Evolutionary conservation across 2,888 invertebrate genomes (phyloP).

Genomic region (Philopedon plagiatum): DNA sequence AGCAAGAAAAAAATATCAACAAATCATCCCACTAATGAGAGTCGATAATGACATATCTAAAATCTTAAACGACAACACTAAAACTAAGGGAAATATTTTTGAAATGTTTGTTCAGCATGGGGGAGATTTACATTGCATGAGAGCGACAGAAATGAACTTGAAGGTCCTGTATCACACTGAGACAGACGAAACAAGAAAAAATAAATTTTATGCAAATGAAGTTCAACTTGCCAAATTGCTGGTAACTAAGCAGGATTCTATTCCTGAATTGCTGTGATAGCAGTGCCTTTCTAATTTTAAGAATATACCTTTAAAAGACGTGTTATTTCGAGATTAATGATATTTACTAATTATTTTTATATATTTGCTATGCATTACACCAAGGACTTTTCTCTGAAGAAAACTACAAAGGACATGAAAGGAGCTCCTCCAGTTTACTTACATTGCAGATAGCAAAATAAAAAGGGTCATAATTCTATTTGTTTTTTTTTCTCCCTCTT

Average conservation of each 20-base stretch:
- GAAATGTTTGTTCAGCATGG: slow-evolving; percentile 80
- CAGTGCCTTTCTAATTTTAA: background rate
- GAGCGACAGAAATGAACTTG: slow-evolving; percentile 86
- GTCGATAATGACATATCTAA: slow-evolving; percentile 76
- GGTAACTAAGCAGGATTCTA: slow-evolving; percentile 62
- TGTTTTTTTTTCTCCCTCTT: too few relatives aligned
- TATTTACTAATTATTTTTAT: too few relatives aligned
- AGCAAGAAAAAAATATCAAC: slow-evolving; percentile 76
- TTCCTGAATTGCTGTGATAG: slow-evolving; percentile 52
- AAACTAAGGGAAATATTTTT: slow-evolving; percentile 72
- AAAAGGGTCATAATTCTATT: too few relatives aligned
- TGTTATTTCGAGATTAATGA: too few relatives aligned
- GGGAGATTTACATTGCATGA: slow-evolving; percentile 77
- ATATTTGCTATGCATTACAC: too few relatives aligned
- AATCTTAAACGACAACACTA: slow-evolving; percentile 68
- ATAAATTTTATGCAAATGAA: slow-evolving; percentile 71
- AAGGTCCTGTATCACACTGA: slow-evolving; percentile 70
- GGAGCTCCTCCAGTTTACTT: too few relatives aligned
- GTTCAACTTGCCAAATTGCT: slow-evolving; percentile 74
- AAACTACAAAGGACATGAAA: too few relatives aligned
- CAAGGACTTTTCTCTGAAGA: too few relatives aligned
- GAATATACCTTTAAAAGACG: too few relatives aligned
- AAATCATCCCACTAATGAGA: slow-evolving; percentile 74
- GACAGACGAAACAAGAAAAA: slow-evolving; percentile 62
- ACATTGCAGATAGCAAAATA: too few relatives aligned